phyloP scores from a whole-genome alignment of 2,888 invertebrate genomes.

The Eugnorisma glareosa region DNA sequence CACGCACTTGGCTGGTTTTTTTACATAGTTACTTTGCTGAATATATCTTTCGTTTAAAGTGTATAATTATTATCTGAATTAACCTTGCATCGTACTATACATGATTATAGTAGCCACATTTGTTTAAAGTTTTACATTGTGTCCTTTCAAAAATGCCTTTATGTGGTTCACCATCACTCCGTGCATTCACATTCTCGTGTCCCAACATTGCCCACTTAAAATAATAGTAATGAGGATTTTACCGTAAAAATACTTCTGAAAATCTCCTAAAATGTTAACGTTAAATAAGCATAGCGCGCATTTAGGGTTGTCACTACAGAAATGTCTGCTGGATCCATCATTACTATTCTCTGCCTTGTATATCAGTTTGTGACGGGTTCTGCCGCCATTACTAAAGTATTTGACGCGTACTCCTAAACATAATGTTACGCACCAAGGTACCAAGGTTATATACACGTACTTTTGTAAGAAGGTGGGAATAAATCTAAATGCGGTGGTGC shows the following conservation, averaged over 20 bases:
- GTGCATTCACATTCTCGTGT: not conserved
- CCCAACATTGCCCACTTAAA: not conserved
- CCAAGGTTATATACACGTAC: not conserved
- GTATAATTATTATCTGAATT: not conserved
- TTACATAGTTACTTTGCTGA: not conserved
- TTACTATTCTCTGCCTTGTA: conserved; percentile 4
- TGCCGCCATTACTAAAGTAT: not conserved
- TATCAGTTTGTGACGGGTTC: not conserved
- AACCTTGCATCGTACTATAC: not conserved
- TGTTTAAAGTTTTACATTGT: not conserved
- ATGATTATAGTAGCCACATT: not conserved
- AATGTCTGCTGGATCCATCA: not conserved
- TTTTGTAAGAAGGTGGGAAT: not conserved
- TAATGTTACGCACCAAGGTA: not conserved
- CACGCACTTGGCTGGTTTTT: too few relatives aligned
- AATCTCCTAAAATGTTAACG: conserved; percentile 3
- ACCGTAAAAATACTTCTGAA: conserved; percentile 13
- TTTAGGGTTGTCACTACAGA: conserved; percentile 20
- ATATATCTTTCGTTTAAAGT: too few relatives aligned
- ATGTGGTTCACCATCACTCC: not conserved
- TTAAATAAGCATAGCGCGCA: not conserved
- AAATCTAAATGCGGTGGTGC: not conserved
- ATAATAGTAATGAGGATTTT: conserved; percentile 4
- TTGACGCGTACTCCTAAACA: not conserved
- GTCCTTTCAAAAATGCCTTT: not conserved